phyloP scores from a whole-genome alignment of 2,888 invertebrate species.

The Ptychoptera albimana region DNA sequence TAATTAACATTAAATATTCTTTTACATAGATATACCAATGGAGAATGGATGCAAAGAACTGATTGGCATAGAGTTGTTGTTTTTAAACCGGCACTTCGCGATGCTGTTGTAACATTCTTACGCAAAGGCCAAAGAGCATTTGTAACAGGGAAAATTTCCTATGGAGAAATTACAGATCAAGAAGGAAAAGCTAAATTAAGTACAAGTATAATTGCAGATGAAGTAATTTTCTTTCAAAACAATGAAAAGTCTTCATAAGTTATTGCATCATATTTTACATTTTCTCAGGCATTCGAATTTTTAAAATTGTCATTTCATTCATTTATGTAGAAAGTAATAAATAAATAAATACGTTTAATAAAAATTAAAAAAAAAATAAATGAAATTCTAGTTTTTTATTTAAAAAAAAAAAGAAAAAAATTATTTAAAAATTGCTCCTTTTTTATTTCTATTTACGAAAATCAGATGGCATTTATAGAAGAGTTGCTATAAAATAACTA shows the following conservation, averaged over 20 bases:
- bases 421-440: too few relatives aligned
- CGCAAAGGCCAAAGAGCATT: constrained; percentile 76
- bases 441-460: too few relatives aligned
- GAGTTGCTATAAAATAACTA: too few relatives aligned
- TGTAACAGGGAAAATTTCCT: constrained; percentile 66
- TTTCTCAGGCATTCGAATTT: too few relatives aligned
- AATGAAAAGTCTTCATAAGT: neutral
- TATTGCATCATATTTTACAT: too few relatives aligned
- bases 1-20: neutral
- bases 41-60: constrained; percentile 68
- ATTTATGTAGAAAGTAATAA: too few relatives aligned
- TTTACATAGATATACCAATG: constrained; percentile 41
- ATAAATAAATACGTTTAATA: too few relatives aligned
- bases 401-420: too few relatives aligned
- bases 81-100: constrained; percentile 69
- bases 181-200: constrained; percentile 53
- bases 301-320: too few relatives aligned
- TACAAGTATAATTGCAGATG: constrained; percentile 75
- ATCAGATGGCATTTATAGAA: too few relatives aligned
- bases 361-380: too few relatives aligned
- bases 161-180: constrained; percentile 69
- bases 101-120: constrained; percentile 59
- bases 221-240: constrained; percentile 63
- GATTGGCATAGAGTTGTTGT: constrained; percentile 86
- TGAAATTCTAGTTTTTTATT: too few relatives aligned